Conservation (phyloP, 2,797 vertebrate genomes). For the Myotis planiceps region DNA sequence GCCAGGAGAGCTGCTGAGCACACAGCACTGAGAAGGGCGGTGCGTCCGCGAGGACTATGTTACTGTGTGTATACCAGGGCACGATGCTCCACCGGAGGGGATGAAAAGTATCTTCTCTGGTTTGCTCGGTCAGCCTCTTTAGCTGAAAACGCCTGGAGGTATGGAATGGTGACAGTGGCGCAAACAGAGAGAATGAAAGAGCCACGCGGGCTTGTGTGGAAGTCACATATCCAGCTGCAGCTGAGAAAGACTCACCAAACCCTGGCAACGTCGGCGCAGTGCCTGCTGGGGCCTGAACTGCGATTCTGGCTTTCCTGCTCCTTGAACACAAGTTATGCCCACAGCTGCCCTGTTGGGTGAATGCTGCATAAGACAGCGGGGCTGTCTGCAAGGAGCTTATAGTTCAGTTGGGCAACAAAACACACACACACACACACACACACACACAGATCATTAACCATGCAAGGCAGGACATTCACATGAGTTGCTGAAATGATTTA, state of each 20-base stretch:
- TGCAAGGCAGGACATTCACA: background rate
- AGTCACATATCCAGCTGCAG: background rate
- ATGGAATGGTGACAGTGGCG: slow-evolving; percentile 78
- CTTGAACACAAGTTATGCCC: background rate
- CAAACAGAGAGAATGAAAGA: slow-evolving; percentile 77
- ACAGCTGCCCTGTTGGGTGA: background rate
- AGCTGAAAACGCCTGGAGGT: slow-evolving; percentile 77
- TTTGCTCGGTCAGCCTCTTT: slow-evolving; percentile 86
- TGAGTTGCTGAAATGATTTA: background rate
- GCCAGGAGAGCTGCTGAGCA: slow-evolving; percentile 76
- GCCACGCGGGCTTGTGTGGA: slow-evolving; percentile 24
- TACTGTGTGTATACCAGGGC: slow-evolving; percentile 85
- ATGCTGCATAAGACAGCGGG: background rate
- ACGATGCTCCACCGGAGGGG: slow-evolving; percentile 84
- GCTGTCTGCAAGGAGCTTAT: background rate
- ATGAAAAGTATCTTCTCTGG: slow-evolving; percentile 84
- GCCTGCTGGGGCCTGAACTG: slow-evolving; percentile 6
- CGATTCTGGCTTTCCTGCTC: background rate
- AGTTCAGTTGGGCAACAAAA: background rate
- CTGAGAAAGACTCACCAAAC: slow-evolving; percentile 46
- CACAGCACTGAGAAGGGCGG: slow-evolving; percentile 78
- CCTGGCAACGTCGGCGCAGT: slow-evolving; percentile 23
- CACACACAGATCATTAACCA: background rate
- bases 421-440: background rate
- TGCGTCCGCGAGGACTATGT: slow-evolving; percentile 83